Evolutionary conservation across 2,888 invertebrate species (phyloP), one percentile per base, ranked within the genome.

Genomic region (Pogonocherus hispidulus): DNA sequence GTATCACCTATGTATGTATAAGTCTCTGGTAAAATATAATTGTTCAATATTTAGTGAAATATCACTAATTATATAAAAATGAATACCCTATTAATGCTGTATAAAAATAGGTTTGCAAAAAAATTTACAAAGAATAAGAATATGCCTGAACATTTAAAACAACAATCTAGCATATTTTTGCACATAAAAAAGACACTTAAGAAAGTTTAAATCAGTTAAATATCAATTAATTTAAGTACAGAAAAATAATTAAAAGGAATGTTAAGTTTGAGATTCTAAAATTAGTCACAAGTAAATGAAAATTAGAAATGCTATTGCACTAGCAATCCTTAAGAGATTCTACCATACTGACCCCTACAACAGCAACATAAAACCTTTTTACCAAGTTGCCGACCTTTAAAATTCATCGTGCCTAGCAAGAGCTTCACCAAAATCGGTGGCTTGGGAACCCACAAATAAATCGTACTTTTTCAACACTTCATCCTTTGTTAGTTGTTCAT

Each of bases 361-460:
- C 9, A 32, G 23, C 46, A 20, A 55, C 41, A 65, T 66, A 68
- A 72, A 71, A 71, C 62, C 64, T 67, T 69, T 63, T 54, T 44
- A 55, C 52, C 16, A 37, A 49, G 51, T 35, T 60, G 41, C 44
- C 16, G 11, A 11, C 8, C 6, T 55, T 87, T 91, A 98, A 87
- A 98, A 98, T 86, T 98, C 98, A 82, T 99, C 99, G 81, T 99
- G 99, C 76, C 96, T 90, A 0, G 93, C 91, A 14, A 99, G 87
- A 4, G 98, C 98, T 84, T 99, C 98, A 0, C 99, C 99, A 84
- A 98, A 99, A 87, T 99, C 99, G 0, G 99, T 99, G 0, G 98
- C 99, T 85, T 99, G 99, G 0, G 98, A 98, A 37, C 99, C 99
- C 3, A 99, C 99, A 86, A 99, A 99, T 8, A 98, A 88, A 85